phyloP scores from a whole-genome alignment of 2,888 invertebrate species.

The Tenthredo notha region DNA sequence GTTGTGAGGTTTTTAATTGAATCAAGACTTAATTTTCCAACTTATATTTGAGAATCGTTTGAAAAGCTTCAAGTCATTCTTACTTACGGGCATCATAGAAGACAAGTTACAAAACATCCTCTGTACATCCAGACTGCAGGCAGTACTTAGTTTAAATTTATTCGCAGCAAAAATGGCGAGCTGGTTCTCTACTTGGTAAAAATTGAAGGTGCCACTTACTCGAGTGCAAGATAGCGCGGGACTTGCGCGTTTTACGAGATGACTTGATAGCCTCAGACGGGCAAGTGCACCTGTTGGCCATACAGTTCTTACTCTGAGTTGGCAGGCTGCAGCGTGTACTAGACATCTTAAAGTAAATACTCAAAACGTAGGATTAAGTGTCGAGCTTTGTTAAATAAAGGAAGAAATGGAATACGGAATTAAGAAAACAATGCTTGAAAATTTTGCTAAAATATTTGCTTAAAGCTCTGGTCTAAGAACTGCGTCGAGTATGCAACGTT shows the following conservation, averaged over 20 bases:
- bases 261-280: slow-evolving; percentile 46
- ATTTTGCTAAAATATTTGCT: neutral
- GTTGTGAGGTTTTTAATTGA: neutral
- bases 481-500: neutral
- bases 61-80: neutral
- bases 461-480: neutral
- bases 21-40: neutral
- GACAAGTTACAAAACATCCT: neutral
- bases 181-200: slow-evolving; percentile 29
- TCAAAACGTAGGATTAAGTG: neutral
- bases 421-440: neutral
- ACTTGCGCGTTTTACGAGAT: slow-evolving; percentile 48
- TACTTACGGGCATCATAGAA: neutral
- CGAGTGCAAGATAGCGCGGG: slow-evolving; percentile 1
- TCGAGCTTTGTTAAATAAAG: neutral
- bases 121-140: neutral
- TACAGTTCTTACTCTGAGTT: neutral
- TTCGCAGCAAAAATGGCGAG: slow-evolving; percentile 23
- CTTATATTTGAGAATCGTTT: neutral
- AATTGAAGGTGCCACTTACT: slow-evolving; percentile 45
- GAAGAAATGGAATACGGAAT: neutral
- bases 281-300: slow-evolving; percentile 48
- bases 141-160: slow-evolving; percentile 39
- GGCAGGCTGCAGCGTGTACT: neutral
- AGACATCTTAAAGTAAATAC: slow-evolving; percentile 1